phyloP scores from a whole-genome alignment of 2,888 invertebrate genomes.

The Andrena camellia region DNA sequence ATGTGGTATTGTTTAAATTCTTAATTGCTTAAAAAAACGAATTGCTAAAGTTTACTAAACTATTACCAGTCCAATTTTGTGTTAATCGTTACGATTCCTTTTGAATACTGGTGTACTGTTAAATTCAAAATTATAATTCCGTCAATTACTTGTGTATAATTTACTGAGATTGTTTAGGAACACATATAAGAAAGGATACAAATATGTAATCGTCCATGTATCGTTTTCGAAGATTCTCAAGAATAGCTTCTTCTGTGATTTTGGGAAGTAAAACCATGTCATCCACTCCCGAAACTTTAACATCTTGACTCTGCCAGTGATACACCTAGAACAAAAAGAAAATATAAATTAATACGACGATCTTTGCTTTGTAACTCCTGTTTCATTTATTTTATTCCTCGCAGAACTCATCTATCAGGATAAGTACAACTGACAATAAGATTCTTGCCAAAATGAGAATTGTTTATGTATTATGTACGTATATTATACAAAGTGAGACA shows the following conservation, averaged over 20 bases:
- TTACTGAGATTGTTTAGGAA: not conserved
- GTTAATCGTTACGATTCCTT: too few relatives aligned
- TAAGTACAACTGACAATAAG: too few relatives aligned
- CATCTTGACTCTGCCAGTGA: constrained; percentile 90
- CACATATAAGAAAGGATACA: constrained; percentile 85
- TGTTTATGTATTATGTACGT: too few relatives aligned
- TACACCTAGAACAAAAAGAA: constrained; percentile 85
- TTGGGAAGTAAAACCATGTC: constrained; percentile 90
- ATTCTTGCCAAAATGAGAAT: too few relatives aligned
- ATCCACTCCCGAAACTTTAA: constrained; percentile 89
- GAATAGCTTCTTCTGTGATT: constrained; percentile 88
- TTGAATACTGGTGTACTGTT: too few relatives aligned
- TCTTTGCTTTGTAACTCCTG: not conserved
- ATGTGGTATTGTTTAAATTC: not conserved
- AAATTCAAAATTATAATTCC: too few relatives aligned
- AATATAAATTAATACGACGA: not conserved
- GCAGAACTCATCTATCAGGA: not conserved
- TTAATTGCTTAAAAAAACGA: not conserved
- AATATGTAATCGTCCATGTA: constrained; percentile 89
- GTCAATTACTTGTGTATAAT: too few relatives aligned
- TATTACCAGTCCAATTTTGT: too few relatives aligned
- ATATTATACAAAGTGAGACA: too few relatives aligned
- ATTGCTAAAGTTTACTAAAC: too few relatives aligned
- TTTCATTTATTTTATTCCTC: not conserved
- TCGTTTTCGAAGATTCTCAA: constrained; percentile 89